Evolutionary conservation across 37 sponge, comb jelly and placozoan genomes (phyloP).

Genomic region (Chondrilla cf. caribensis): DNA sequence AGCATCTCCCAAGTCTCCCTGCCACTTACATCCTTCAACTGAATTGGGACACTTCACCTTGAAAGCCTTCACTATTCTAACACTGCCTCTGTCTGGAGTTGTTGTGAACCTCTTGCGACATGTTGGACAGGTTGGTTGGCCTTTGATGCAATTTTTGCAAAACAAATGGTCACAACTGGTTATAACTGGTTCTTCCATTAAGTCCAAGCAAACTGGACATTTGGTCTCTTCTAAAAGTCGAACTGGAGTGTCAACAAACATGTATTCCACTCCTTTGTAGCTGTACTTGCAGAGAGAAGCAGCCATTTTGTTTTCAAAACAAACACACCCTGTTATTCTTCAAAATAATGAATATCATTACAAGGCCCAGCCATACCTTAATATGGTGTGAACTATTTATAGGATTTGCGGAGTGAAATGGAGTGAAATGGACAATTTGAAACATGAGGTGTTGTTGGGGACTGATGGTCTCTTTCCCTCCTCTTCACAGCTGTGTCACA

Average conservation of each 20-base stretch:
- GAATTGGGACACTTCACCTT: constrained; percentile 9
- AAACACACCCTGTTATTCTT: too few species aligned
- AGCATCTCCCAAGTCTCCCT: constrained; percentile 21
- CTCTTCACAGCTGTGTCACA: neutral
- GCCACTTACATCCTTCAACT: neutral
- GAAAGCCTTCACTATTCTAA: constrained; percentile 23
- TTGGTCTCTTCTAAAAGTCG: neutral
- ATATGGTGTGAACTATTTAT: too few species aligned
- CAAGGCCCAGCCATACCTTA: too few species aligned
- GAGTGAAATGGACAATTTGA: neutral
- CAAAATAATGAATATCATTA: too few species aligned
- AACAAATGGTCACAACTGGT: constrained; percentile 21
- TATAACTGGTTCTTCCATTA: neutral
- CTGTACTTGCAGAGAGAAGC: neutral
- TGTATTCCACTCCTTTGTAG: neutral
- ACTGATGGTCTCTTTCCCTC: constrained; percentile 7
- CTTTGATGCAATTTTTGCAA: constrained; percentile 4
- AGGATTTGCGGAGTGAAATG: too few species aligned
- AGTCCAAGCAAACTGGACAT: constrained; percentile 4
- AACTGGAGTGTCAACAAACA: neutral
- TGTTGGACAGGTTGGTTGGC: neutral
- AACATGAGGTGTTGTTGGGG: neutral
- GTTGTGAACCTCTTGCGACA: constrained; percentile 20
- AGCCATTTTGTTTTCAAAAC: constrained; percentile 2
- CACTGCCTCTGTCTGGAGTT: constrained; percentile 28